These are phyloP conservation scores for Macrotus californicus DNA, from an alignment of 2,113 vertebrate species.

Conservation along the genomic window DNA sequence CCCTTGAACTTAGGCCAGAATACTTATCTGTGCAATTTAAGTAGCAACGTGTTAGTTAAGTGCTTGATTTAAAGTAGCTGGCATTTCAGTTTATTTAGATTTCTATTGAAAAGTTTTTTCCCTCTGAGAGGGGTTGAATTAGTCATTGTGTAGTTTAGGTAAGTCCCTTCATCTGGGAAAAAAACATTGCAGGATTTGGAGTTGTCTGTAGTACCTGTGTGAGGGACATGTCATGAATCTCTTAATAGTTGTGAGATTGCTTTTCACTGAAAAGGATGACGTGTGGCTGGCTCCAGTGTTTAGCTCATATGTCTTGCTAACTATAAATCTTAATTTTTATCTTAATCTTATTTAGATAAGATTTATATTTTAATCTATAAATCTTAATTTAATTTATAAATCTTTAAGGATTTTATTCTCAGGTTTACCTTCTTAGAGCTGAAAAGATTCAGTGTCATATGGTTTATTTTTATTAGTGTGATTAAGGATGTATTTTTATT, in stretches of 20 bases:
- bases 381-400: slow-evolving; percentile 46
- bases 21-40: slow-evolving; percentile 68
- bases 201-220: neutral
- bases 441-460: slow-evolving; percentile 29
- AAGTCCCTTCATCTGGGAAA: neutral
- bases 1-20: slow-evolving; percentile 40
- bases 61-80: slow-evolving; percentile 58
- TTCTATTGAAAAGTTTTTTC: slow-evolving; percentile 53
- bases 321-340: slow-evolving; percentile 34
- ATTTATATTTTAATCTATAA: no score
- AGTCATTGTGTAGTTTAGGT: slow-evolving; percentile 39
- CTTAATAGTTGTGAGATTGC: slow-evolving; percentile 29
- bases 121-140: slow-evolving; percentile 47
- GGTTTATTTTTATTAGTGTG: slow-evolving; percentile 47
- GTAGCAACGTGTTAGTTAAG: slow-evolving; percentile 49
- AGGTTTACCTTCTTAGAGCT: slow-evolving; percentile 51
- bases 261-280: neutral
- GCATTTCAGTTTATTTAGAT: slow-evolving; percentile 60
- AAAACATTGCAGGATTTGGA: neutral
- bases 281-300: slow-evolving; percentile 1
- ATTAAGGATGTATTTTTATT: slow-evolving; percentile 45
- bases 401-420: slow-evolving; percentile 32
- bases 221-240: neutral
- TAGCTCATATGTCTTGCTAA: neutral
- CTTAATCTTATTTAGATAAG: no score